Base-by-base conservation (phyloP, 2,888 invertebrate genomes). In the Cantharis rufa region DNA sequence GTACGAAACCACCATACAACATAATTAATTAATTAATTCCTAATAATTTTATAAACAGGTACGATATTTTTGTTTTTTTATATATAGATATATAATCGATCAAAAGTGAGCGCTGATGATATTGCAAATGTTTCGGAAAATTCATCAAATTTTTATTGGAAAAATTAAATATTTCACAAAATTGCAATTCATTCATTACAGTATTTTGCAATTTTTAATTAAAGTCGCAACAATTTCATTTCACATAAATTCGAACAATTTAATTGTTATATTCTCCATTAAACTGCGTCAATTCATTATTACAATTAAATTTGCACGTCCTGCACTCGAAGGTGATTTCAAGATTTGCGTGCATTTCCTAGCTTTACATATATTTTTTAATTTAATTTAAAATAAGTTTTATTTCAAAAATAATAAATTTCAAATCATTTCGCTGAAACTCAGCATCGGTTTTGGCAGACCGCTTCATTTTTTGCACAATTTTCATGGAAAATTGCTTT, bases 21-120 rank as follows among this genome's bases (percentile, higher is more conserved):
- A 72, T 15, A 69, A 66, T 48, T 64, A 24, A 24, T 24, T 24
- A 24, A 15, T 64, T 15, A 16, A 64, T 18, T 64, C 16, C 64
- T 64, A 64, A 64, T 64, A 16, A 64, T 69, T 69, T 72, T 32
- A 73, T 69, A 69, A 69, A 73, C 73, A 73, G 73, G 73, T 73
- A 73, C 73, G 62, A 73, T 66, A 66, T 21, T 66, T 66, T 66
- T 66, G 64, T 66, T 21, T 64, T 64, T 64, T 64, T 66, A 24
- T 24, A 9, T 24, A 24, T 28, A 10, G 0, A 13, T 66, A 21
- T 24, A 21, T 21, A 21, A 21, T 66, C 24, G 18, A 66, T 66
- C 21, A 66, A 66, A 66, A 66, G 21, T n/a, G 16, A 21, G 1
- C 16, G 21, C 64, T 48, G 32, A n/a, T n/a, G 48, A 48, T 7